Base-by-base conservation (phyloP, 2,113 vertebrate genomes). In the Campylomormyrus tamandua region DNA sequence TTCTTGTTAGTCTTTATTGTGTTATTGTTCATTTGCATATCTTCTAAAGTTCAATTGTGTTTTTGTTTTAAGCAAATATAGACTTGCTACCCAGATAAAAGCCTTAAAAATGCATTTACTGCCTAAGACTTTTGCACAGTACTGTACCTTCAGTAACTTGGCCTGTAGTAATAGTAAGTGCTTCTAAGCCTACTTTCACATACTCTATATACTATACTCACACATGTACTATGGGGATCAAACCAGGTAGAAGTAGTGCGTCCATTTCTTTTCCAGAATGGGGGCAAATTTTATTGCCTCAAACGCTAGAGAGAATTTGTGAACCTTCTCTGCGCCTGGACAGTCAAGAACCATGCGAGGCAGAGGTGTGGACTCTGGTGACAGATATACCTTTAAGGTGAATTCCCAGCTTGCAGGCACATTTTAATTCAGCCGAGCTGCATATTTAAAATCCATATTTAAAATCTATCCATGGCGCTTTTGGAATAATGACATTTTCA, bases 381-480 rank as follows among this genome's bases (percentile, higher is more conserved):
- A 74, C 66, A 39, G 70, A 39, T 7, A 21, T 42, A 49, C 6
- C 7, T 66, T 50, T 31, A n/a, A 21, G 24, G 45, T n/a, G n/a
- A 45, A 49, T 35, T 66, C 89, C 31, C 53, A 87, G 11, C 48
- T 15, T 70, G 31, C 31, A 27, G 39, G 27, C 42, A 13, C 56
- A 19, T 87, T 85, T 87, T 87, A 90, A 87, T 39, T 87, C 83
- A 6, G 56, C 45, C 11, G 56, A 74, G 83, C 56, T 90, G 80
- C 80, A 52, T 35, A 5, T 46, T n/a, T 21, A 56, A 31, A 39
- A 48, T 48, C 7, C 46, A 48, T 48, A 48, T 48, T 48, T 48
- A 49, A 49, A 49, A n/a, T 89, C 8, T 13, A 45, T 48, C 48
- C n/a, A 5, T 62, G 53, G 62, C 83, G 19, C 56, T 45, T 85